Evolutionary conservation across 2,797 vertebrate genomes (phyloP), one percentile per base, ranked within the genome.

Genomic region (Poecile montanus): DNA sequence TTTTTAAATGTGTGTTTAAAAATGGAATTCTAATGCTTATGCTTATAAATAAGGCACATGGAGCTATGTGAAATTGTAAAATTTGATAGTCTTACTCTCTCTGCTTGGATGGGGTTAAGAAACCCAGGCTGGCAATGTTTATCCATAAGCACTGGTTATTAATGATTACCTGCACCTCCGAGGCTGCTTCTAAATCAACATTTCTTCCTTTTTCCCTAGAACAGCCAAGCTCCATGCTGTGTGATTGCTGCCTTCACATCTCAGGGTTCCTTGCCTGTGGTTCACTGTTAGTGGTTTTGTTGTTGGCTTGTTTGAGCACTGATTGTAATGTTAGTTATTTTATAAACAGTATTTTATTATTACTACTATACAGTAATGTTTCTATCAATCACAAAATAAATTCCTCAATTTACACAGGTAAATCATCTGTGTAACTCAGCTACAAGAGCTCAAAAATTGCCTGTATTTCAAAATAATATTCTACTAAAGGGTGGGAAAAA

Each of bases 311-410:
- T 90, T 82, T 70, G 56, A 77, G 29, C 67, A n/a, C 42, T 85
- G 71, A 90, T 95, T 88, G 70, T 79, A 84, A 90, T 84, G 50
- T 26, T 58, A 81, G 73, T 51, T 88, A 71, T 82, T 94, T 87
- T 67, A 89, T 85, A 93, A 95, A 70, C 80, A 88, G 40, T 30
- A 15, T 73, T 94, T 95, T 94, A 67, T 90, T 93, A 73, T 73
- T 86, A 88, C 63, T 90, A 62, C 73, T 79, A 13, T 56, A 15
- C 47, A 60, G 56, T 85, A 86, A 72, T 79, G 77, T 53, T 95
- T 91, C 91, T 70, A 53, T 88, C 58, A 77, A 45, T 94, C 89
- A 88, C 76, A 72, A 62, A 88, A 72, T 58, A 86, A 92, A 90
- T 86, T 88, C 58, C 38, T 93, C 44, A 22, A 15, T 44, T 38